Percentiles rank a stretch among this genome's conserved stretches.
These are phyloP conservation scores for Carettochelys insculpta DNA, from an alignment of 2,113 vertebrate species.

Conservation along the genomic window DNA sequence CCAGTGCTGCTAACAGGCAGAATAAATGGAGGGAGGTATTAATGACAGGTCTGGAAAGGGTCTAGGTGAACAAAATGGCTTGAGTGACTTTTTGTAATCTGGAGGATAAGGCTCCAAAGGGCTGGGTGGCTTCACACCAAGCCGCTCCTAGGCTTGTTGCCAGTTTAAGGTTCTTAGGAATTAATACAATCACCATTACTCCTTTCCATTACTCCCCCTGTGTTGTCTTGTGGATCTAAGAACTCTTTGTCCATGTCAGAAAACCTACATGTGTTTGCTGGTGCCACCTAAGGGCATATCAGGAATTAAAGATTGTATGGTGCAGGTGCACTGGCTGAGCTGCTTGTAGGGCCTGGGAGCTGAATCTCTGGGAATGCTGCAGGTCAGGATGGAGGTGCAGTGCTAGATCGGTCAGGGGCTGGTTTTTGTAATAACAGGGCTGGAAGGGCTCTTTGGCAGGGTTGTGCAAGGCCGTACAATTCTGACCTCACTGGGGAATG, in stretches of 20 bases:
- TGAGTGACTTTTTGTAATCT: not conserved
- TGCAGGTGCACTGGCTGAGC: not conserved
- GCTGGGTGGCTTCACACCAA: rapidly evolving
- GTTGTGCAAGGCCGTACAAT: not conserved
- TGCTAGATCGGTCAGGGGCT: not conserved
- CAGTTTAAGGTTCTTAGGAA: not conserved
- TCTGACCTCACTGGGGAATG: not conserved
- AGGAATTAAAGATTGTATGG: not conserved
- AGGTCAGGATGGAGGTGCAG: not conserved
- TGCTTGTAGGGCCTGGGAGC: rapidly evolving
- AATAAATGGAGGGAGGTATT: not conserved
- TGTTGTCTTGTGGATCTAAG: not conserved
- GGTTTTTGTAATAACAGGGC: not conserved
- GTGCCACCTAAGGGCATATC: rapidly evolving
- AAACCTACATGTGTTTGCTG: not conserved
- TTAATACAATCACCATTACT: rapidly evolving
- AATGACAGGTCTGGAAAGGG: not conserved
- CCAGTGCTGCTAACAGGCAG: not conserved
- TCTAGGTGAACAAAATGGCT: not conserved
- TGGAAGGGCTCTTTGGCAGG: not conserved
- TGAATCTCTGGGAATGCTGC: not conserved
- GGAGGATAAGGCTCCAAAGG: not conserved
- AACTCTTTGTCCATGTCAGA: rapidly evolving
- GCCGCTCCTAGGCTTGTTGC: not conserved
- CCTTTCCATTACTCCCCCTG: not conserved